These are phyloP conservation scores for Neostethus bicornis DNA, from an alignment of 2,797 vertebrate species.

Conservation along the genomic window DNA sequence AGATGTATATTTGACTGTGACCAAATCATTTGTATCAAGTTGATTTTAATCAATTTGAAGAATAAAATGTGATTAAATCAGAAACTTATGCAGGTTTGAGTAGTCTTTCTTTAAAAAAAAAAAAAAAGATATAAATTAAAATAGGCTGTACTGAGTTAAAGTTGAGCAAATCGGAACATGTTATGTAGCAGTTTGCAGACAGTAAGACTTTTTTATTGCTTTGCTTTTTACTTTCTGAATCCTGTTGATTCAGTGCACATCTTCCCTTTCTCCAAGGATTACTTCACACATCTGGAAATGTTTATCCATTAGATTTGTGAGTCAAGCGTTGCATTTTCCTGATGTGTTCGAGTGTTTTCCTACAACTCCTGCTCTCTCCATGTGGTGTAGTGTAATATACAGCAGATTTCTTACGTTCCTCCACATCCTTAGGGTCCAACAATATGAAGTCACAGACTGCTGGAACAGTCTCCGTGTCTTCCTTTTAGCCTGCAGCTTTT, in stretches of 20 bases:
- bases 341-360: constrained; percentile 15
- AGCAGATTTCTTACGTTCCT: constrained; percentile 27
- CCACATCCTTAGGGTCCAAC: constrained; percentile 52
- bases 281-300: constrained; percentile 23
- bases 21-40: constrained; percentile 51
- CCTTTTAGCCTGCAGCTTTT: constrained; percentile 40
- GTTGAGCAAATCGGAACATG: not conserved
- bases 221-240: not conserved
- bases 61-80: constrained; percentile 47
- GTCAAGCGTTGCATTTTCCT: constrained; percentile 6
- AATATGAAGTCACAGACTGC: constrained; percentile 47
- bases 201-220: not conserved
- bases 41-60: constrained; percentile 38
- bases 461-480: constrained; percentile 38
- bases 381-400: constrained; percentile 29
- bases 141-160: not conserved
- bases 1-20: constrained; percentile 50
- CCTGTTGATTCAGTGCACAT: constrained; percentile 1
- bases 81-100: not conserved
- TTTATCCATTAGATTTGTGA: constrained; percentile 28
- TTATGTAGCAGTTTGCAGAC: not conserved
- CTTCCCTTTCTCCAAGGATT: constrained; percentile 2
- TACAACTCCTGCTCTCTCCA: constrained; percentile 14
- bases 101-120: no score
- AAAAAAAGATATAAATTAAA: no score